Evolutionary conservation across 2,888 invertebrate species (phyloP).

Genomic region (Pachliopta kotzebuea): DNA sequence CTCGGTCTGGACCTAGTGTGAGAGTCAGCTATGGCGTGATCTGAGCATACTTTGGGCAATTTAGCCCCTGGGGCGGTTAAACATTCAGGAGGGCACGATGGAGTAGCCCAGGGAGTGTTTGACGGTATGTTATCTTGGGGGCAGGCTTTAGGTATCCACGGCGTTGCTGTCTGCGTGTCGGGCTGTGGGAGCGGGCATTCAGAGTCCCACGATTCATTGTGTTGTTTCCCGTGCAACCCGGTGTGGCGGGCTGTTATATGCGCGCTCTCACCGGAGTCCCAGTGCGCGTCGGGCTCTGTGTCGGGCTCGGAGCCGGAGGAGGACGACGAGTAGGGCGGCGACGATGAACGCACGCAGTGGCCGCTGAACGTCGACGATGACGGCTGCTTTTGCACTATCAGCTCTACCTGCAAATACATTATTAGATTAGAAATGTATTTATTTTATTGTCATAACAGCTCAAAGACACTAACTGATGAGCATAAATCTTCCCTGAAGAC

Average conservation of each 20-base stretch:
- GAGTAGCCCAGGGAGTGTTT: conserved; percentile 5
- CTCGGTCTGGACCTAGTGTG: conserved; percentile 31
- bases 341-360: conserved; percentile 38
- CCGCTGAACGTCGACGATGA: conserved; percentile 60
- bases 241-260: conserved; percentile 2
- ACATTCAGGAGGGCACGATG: not conserved
- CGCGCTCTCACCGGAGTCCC: conserved; percentile 87
- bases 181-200: not conserved
- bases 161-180: not conserved
- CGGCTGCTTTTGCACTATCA: conserved; percentile 82
- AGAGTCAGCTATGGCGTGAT: conserved; percentile 33
- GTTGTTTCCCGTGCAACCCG: not conserved
- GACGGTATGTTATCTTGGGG: not conserved
- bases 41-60: conserved; percentile 38
- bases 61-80: conserved; percentile 28
- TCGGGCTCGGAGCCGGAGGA: conserved; percentile 62
- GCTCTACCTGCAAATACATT: conserved; percentile 76
- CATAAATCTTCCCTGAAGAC: no score
- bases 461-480: no score
- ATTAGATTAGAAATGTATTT: no score
- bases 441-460: no score
- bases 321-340: conserved; percentile 48
- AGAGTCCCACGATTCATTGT: not conserved
- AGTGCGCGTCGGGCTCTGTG: conserved; percentile 77
- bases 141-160: not conserved